phyloP scores from a whole-genome alignment of 2,113 vertebrate genomes.

The Terrapene triunguis region DNA sequence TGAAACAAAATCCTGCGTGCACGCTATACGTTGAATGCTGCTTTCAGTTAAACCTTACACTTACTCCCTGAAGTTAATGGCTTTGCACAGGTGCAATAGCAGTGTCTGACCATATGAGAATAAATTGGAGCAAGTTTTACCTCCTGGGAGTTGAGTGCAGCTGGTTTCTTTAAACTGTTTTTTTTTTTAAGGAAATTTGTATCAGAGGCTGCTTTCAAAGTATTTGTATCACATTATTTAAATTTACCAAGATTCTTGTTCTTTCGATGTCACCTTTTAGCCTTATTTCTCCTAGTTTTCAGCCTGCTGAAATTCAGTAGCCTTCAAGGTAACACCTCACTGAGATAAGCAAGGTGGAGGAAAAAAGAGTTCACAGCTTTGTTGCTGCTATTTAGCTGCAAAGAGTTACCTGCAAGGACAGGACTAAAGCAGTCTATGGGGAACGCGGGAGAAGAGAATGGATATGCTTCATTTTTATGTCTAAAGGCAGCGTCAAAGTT shows the following conservation, averaged over 20 bases:
- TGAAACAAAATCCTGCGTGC: background rate
- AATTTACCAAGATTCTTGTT: background rate
- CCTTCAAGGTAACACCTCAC: background rate
- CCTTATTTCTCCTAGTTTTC: conserved; percentile 19
- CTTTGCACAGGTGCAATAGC: background rate
- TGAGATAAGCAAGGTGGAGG: background rate
- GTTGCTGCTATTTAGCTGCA: background rate
- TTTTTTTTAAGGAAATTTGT: background rate
- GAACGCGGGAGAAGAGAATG: background rate
- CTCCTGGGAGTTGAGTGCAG: background rate
- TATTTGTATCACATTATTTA: background rate
- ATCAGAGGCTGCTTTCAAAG: background rate
- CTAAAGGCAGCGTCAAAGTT: background rate
- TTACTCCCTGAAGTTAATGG: background rate
- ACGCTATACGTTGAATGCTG: background rate
- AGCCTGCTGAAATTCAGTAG: background rate
- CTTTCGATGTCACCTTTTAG: conserved; percentile 11
- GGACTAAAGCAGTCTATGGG: background rate
- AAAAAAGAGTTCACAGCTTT: background rate
- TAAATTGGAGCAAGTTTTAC: background rate
- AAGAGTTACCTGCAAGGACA: background rate
- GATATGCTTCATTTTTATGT: background rate
- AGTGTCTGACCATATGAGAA: background rate
- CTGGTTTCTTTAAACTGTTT: background rate
- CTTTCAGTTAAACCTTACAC: background rate